Evolutionary conservation across 2,888 invertebrate genomes (phyloP).

Genomic region (Drosophila mettleri): DNA sequence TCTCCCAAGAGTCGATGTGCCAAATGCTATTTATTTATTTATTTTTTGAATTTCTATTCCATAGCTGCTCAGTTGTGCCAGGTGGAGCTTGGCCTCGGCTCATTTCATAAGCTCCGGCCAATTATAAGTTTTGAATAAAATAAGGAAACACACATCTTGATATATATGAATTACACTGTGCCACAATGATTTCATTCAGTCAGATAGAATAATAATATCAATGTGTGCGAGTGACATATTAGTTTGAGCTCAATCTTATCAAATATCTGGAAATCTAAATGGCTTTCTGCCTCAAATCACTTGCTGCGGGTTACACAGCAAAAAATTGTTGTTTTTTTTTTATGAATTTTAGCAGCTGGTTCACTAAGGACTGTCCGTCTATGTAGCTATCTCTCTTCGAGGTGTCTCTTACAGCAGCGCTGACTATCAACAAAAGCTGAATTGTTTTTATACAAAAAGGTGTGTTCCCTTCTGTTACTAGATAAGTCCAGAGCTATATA

Average conservation of each 20-base stretch:
- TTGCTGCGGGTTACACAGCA: no score
- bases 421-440: neutral
- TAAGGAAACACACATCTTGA: neutral
- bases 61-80: slow-evolving; percentile 18
- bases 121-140: neutral
- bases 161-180: neutral
- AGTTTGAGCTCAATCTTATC: no score
- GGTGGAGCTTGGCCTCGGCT: neutral
- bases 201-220: no score
- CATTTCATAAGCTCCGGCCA: neutral
- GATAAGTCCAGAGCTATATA: neutral
- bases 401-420: neutral
- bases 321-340: neutral
- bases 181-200: neutral
- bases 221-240: neutral
- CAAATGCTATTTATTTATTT: slow-evolving; percentile 13
- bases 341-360: neutral
- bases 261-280: neutral
- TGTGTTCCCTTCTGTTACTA: no score
- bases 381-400: neutral
- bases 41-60: slow-evolving; percentile 6
- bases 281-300: neutral
- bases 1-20: slow-evolving; percentile 1
- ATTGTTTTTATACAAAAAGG: neutral
- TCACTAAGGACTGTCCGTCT: no score